A percentile compares a stretch with the other conserved stretches of the same genome.
Evolutionary conservation across 2,888 invertebrate genomes (phyloP).

Genomic region (Agrilus mali): DNA sequence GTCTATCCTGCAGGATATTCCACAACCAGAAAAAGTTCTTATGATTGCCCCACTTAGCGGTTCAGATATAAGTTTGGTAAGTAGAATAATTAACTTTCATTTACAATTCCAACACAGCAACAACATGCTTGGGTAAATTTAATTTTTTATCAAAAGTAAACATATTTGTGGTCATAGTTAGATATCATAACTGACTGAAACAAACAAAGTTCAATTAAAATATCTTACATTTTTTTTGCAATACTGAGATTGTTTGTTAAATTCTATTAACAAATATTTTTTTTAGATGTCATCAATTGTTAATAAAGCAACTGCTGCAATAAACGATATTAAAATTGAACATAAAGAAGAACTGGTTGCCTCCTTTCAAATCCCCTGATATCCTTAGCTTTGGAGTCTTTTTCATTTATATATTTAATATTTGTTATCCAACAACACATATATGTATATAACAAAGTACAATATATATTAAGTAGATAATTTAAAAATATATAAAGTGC

Average conservation of each 20-base stretch:
- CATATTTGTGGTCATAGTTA: too few relatives aligned
- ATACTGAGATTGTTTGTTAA: too few relatives aligned
- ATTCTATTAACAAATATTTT: background rate
- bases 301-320: slow-evolving; percentile 55
- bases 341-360: slow-evolving; percentile 85
- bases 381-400: background rate
- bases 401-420: slow-evolving; percentile 2
- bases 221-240: too few relatives aligned
- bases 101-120: too few relatives aligned
- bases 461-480: background rate
- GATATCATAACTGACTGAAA: too few relatives aligned
- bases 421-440: background rate
- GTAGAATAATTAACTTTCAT: slow-evolving; percentile 20
- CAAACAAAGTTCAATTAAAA: too few relatives aligned
- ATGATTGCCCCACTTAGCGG: slow-evolving; percentile 45
- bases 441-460: background rate
- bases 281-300: slow-evolving; percentile 60
- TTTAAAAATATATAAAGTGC: background rate
- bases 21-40: slow-evolving; percentile 58
- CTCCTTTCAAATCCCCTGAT: slow-evolving; percentile 68
- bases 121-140: too few relatives aligned
- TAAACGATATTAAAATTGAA: slow-evolving; percentile 70
- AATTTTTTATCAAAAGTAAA: too few relatives aligned
- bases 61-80: slow-evolving; percentile 61
- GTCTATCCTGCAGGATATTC: slow-evolving; percentile 57